A percentile compares a stretch with the other conserved stretches of the same genome.
Evolutionary conservation across 2,113 vertebrate genomes (phyloP).

Genomic region (Entelurus aequoreus): DNA sequence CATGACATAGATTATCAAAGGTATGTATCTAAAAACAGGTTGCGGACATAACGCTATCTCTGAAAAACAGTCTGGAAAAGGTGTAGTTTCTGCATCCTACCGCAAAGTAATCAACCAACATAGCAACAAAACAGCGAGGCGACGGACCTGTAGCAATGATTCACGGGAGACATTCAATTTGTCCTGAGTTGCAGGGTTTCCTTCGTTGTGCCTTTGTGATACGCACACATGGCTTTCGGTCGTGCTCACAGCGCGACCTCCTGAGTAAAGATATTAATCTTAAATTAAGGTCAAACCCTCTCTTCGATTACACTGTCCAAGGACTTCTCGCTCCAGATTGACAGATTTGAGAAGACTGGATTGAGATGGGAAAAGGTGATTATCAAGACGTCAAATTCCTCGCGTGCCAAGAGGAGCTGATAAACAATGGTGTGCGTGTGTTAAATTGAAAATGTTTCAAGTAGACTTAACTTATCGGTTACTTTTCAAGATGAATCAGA

Average conservation of each 20-base stretch:
- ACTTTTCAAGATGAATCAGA: not conserved
- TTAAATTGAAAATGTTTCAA: not conserved
- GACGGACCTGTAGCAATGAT: not conserved
- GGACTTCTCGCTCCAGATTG: conserved; percentile 40
- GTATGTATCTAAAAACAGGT: too few relatives aligned
- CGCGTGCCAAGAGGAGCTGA: conserved; percentile 39
- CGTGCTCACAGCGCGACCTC: conserved; percentile 50
- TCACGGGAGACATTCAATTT: not conserved
- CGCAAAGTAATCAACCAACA: not conserved
- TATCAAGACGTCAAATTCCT: conserved; percentile 37
- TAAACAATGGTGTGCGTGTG: conserved; percentile 28
- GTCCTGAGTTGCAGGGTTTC: conserved; percentile 10
- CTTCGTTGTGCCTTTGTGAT: conserved; percentile 26
- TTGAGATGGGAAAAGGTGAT: conserved; percentile 49
- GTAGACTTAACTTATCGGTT: not conserved
- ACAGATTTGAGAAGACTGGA: conserved; percentile 46
- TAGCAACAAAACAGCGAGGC: conserved; percentile 1
- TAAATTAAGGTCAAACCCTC: conserved; percentile 42
- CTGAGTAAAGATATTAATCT: conserved; percentile 62
- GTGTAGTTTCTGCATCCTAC: too few relatives aligned
- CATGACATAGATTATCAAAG: too few relatives aligned
- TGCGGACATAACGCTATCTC: too few relatives aligned
- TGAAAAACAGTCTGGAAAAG: too few relatives aligned
- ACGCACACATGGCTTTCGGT: conserved; percentile 40
- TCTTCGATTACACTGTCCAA: conserved; percentile 37